Base-by-base conservation (phyloP, 2,113 vertebrate species). In the Mesoclemmys tuberculata region DNA sequence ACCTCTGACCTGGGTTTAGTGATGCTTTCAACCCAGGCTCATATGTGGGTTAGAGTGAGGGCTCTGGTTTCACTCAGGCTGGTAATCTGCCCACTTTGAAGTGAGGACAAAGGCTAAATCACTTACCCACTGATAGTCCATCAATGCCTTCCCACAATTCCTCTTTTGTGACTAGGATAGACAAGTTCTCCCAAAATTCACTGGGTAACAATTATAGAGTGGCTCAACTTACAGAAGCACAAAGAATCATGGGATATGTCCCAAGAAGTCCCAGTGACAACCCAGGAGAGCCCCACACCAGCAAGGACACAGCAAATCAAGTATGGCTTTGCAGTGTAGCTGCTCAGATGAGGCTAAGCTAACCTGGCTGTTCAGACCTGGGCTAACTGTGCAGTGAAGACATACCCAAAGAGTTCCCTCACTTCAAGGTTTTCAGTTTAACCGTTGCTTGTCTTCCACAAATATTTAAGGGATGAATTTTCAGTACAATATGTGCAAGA, bases 401-500 rank as follows among this genome's bases (percentile, higher is more conserved):
- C 80, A 85, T 84, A 83, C 74, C 84, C 78, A 94, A 82, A 91
- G 89, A 84, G 64, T 94, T 95, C 93, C 90, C 27, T 84, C 77
- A 46, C 87, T 64, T 94, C 64, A 89, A 52, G 93, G 38, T 56
- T 82, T 88, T 83, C 93, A 84, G 93, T 94, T 93, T 96, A 94
- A 95, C 92, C 87, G 85, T 78, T 90, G 24, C 85, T 95, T 86
- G 35, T 35, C 85, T 74, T 97, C 93, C 90, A 86, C 8, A 93
- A 90, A 19, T 64, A 54, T 92, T 90, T 41, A 82, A 94, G 19
- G 49, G 90, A 22, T 92, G 85, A 89, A 79, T 94, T 93, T 90
- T 77, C 84, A 74, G 85, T 88, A 96, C 89, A 52, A 52, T 93
- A 61, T 14, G 82, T 12, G 0, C 77, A 82, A 94, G 74, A 92